Evolutionary conservation across 2,888 invertebrate genomes (phyloP).

Genomic region (Caenorhabditis parvicauda): DNA sequence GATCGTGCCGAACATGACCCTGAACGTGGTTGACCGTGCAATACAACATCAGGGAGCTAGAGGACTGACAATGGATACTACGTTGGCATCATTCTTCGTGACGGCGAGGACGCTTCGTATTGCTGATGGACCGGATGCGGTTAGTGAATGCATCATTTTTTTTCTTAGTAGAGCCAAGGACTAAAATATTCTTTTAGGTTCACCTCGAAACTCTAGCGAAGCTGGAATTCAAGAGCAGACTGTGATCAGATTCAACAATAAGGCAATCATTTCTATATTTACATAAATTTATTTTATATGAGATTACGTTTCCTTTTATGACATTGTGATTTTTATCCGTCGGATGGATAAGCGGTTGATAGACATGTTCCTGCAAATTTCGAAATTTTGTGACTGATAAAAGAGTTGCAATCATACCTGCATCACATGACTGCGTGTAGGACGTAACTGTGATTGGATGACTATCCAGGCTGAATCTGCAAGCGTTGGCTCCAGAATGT

Average conservation of each 20-base stretch:
- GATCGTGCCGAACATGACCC: conserved; percentile 64
- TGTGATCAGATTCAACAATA: too few relatives aligned
- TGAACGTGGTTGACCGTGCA: conserved; percentile 62
- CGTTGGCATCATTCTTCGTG: conserved; percentile 63
- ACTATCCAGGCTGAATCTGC: conserved; percentile 46
- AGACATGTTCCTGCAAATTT: conserved; percentile 32
- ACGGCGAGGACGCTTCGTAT: conserved; percentile 63
- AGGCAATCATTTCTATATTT: too few relatives aligned
- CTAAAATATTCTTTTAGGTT: too few relatives aligned
- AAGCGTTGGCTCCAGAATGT: conserved; percentile 48
- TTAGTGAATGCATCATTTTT: too few relatives aligned
- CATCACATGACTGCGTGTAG: conserved; percentile 49
- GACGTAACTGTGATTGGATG: conserved; percentile 46
- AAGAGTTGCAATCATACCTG: conserved; percentile 20
- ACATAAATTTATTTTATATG: too few relatives aligned
- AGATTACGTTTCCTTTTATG: too few relatives aligned
- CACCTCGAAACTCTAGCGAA: conserved; percentile 28
- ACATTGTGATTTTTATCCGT: not conserved
- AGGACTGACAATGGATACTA: conserved; percentile 64
- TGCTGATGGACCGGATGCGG: conserved; percentile 67
- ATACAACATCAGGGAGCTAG: conserved; percentile 47
- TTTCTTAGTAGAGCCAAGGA: too few relatives aligned
- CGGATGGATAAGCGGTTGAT: conserved; percentile 48
- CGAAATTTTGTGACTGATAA: not conserved
- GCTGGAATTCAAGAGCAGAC: conserved; percentile 22